Evolutionary conservation across 2,888 invertebrate species (phyloP).

Genomic region (Drosophila testacea): DNA sequence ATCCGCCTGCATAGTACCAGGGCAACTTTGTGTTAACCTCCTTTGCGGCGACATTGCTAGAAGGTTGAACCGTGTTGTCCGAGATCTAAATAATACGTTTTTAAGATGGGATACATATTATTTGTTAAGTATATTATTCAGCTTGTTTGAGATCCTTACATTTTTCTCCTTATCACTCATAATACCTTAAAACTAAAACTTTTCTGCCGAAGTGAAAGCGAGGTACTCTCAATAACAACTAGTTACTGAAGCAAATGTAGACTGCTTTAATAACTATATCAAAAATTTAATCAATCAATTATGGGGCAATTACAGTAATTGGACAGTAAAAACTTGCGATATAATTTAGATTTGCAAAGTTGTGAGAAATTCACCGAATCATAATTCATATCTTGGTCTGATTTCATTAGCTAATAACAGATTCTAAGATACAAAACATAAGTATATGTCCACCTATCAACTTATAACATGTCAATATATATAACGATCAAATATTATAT

Average conservation of each 20-base stretch:
- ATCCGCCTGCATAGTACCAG: conserved; percentile 73
- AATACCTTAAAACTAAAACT: neutral
- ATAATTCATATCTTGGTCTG: neutral
- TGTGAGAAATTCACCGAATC: conserved; percentile 3
- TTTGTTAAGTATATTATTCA: neutral
- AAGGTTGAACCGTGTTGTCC: conserved; percentile 35
- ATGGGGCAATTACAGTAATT: conserved; percentile 10
- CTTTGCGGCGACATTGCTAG: conserved; percentile 11
- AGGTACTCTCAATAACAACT: neutral
- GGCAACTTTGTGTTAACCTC: conserved; percentile 38
- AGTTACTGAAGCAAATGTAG: neutral
- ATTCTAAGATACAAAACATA: neutral
- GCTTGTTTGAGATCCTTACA: conserved; percentile 30
- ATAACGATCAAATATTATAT: no score
- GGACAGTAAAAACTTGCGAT: conserved; percentile 3
- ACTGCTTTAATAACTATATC: neutral
- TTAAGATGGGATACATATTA: neutral
- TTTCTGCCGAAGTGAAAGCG: neutral
- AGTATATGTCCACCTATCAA: no score
- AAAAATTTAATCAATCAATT: neutral
- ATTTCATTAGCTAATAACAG: conserved; percentile 6
- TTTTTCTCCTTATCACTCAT: conserved; percentile 48
- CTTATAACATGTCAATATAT: no score
- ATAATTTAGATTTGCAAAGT: neutral
- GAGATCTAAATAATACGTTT: conserved; percentile 20